Conservation (phyloP, 2,113 vertebrate species). For the Campylomormyrus tamandua region DNA sequence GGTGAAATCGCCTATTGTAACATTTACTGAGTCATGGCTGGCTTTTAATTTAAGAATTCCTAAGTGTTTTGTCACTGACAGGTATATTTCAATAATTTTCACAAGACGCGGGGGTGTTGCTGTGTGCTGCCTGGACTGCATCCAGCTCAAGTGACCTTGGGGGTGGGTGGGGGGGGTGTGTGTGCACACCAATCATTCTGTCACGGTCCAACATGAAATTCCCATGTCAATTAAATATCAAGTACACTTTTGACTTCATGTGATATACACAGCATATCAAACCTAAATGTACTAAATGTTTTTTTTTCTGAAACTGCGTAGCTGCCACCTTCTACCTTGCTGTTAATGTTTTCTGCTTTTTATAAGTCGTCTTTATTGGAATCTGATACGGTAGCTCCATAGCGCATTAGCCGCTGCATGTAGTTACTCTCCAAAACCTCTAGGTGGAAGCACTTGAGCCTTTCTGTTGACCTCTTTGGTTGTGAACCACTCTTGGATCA, state of each 20-base stretch:
- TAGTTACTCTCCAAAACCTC: background rate
- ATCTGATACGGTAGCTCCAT: background rate
- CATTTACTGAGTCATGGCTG: background rate
- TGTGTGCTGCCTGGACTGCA: background rate
- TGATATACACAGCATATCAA: background rate
- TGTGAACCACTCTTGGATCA: background rate
- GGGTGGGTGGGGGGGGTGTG: no score
- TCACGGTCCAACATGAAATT: background rate
- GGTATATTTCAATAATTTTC: background rate
- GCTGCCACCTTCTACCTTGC: background rate
- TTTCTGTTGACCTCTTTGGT: background rate
- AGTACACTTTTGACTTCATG: background rate
- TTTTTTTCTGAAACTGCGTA: background rate
- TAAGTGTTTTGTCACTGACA: background rate
- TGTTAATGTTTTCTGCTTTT: background rate
- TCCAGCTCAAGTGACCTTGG: background rate
- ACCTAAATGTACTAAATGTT: background rate
- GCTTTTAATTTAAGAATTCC: background rate
- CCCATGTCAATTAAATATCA: background rate
- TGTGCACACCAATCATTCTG: background rate
- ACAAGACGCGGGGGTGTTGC: background rate
- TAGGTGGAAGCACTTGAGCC: background rate
- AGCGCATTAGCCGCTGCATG: background rate
- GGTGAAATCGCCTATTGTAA: background rate
- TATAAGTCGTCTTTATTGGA: background rate